Percentiles rank a stretch among this genome's conserved stretches.
Evolutionary conservation across 2,113 vertebrate species (phyloP).

Genomic region (Sakesphorus luctuosus): DNA sequence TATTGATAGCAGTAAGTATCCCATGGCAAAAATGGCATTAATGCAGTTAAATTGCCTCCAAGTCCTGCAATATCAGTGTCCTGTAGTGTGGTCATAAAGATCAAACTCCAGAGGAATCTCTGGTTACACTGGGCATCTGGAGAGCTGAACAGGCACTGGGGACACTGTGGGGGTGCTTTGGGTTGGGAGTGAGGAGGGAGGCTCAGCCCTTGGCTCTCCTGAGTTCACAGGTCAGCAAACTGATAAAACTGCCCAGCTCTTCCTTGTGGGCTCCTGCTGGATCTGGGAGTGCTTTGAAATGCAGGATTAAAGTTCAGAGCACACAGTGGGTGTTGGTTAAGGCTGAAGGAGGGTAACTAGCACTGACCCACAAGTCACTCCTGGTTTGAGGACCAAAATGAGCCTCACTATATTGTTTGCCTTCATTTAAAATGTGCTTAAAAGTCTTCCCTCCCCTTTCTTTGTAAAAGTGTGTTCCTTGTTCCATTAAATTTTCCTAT

Average conservation of each 20-base stretch:
- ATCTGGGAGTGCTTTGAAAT: background rate
- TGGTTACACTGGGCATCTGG: background rate
- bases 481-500: background rate
- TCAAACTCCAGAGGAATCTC: background rate
- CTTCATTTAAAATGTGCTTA: background rate
- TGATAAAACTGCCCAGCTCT: background rate
- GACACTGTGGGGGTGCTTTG: background rate
- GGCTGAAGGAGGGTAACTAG: background rate
- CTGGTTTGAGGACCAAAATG: background rate
- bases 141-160: background rate
- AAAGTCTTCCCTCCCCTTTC: background rate
- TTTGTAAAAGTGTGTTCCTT: background rate
- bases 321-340: fast-evolving
- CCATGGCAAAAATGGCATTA: background rate
- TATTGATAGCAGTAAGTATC: conserved; percentile 90
- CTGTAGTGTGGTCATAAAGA: background rate
- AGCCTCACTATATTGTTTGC: background rate
- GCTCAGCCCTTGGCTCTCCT: background rate
- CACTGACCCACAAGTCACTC: background rate
- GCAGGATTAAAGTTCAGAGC: background rate
- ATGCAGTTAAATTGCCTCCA: background rate
- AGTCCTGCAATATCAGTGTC: background rate
- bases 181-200: background rate
- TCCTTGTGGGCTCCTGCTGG: background rate
- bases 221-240: background rate